Base-by-base conservation (phyloP, 1,140 invertebrate species). In the Parasteatoda tepidariorum region DNA sequence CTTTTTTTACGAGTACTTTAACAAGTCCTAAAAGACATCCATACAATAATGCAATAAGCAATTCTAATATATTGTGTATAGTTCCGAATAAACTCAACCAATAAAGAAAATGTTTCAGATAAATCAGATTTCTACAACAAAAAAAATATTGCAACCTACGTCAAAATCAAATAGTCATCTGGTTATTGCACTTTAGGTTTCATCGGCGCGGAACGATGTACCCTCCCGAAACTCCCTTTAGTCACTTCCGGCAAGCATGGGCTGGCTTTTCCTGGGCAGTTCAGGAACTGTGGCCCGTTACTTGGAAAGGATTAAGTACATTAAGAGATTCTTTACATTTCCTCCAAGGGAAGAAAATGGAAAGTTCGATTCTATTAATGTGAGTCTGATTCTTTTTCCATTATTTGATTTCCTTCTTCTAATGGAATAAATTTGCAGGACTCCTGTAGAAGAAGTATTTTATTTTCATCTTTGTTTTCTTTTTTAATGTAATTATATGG, bases 201-300 rank as follows among this genome's bases (percentile, higher is more conserved):
- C 33, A 66, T 30, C 15, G 13, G 64, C 15, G 64, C 22, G 64
- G 64, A 66, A 66, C 18, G 33, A 7, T 11, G 13, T 31, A 4
- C 22, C 48, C 48, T 55, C 48, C 48, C 48, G 13, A 24, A 2
- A n/a, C 9, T 22, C 18, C 57, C n/a, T 59, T 59, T 24, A 59
- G 57, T 59, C n/a, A 66, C 64, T 66, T 66, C 64, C 64, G 64
- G 64, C 28, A 22, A 22, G 28, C 33, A 13, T 24, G 18, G 59
- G 6, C 24, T 24, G 24, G n/a, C 57, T 31, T 61, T 30, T 66
- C 18, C 64, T 66, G 15, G 64, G 26, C 38, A 30, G 30, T 66
- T 38, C 74, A 41, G 74, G 74, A 78, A 78, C 38, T 33, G 38
- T 38, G 74, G 38, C 11, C 74, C 74, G 74, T 78, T 78, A 78